These are phyloP conservation scores for Chauna torquata DNA, from an alignment of 2,113 vertebrate genomes.

Conservation along the genomic window DNA sequence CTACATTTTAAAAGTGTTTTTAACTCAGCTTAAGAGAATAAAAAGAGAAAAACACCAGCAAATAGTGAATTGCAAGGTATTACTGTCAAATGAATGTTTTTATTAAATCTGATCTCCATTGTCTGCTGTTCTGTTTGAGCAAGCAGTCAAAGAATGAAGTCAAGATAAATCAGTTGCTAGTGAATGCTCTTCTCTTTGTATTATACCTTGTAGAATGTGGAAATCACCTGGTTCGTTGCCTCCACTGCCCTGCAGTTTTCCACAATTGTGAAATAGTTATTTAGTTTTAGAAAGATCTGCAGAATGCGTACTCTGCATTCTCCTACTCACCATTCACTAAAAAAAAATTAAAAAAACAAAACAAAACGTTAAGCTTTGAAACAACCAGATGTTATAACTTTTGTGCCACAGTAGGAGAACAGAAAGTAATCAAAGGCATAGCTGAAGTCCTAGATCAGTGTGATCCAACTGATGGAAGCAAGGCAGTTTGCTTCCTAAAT, in stretches of 20 bases:
- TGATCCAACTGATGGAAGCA: not conserved
- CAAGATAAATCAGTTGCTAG: not conserved
- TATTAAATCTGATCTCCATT: not conserved
- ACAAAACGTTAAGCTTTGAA: not conserved
- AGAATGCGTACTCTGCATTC: not conserved
- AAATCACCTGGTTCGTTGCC: not conserved
- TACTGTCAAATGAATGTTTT: not conserved
- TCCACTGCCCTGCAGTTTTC: not conserved
- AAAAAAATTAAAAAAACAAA: not conserved
- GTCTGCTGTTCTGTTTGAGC: not conserved
- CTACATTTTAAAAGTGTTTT: not conserved
- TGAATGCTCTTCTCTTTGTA: not conserved
- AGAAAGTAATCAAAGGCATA: fast-evolving
- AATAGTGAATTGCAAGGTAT: not conserved
- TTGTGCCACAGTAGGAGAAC: not conserved
- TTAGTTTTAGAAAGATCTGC: not conserved
- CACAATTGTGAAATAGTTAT: not conserved
- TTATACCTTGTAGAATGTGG: not conserved
- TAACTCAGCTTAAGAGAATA: not conserved
- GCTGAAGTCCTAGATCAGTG: not conserved
- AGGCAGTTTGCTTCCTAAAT: not conserved
- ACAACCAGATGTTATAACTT: not conserved
- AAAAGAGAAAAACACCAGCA: not conserved
- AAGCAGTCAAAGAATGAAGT: not conserved
- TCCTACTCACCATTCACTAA: not conserved